Conservation (phyloP, 2,797 vertebrate genomes). For the Sebastes cheni region DNA sequence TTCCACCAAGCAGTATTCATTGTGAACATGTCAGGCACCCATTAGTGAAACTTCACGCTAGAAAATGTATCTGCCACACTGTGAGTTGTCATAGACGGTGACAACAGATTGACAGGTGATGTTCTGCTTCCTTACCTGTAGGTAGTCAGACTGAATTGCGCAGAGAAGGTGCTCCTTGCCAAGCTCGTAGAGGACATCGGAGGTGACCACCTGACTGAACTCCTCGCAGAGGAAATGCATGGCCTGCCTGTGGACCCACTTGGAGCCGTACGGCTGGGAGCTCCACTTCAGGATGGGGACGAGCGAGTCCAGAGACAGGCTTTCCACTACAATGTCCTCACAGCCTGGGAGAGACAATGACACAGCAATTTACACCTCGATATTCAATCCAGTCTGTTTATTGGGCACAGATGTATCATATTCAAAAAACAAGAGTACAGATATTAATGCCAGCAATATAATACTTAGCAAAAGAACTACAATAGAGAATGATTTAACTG, state of each 20-base stretch:
- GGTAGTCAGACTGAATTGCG: constrained; percentile 97
- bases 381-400: not conserved
- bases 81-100: not conserved
- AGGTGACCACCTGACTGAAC: constrained; percentile 96
- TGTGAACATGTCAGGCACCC: not conserved
- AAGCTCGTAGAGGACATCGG: constrained; percentile 96
- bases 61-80: not conserved
- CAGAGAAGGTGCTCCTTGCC: constrained; percentile 95
- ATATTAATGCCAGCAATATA: not conserved
- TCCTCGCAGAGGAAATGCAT: constrained; percentile 99
- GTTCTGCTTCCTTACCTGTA: constrained; percentile 86
- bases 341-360: constrained; percentile 84
- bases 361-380: not conserved
- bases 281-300: constrained; percentile 98
- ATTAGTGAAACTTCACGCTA: not conserved
- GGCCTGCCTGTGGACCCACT: constrained; percentile 98
- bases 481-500: not conserved
- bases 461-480: not conserved
- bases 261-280: constrained; percentile 97
- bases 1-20: constrained; percentile 1
- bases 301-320: constrained; percentile 95
- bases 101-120: not conserved
- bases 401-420: not conserved
- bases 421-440: not conserved
- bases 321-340: constrained; percentile 98